Evolutionary conservation across 2,797 vertebrate species (phyloP).

Genomic region (Neolamprologus multifasciatus): DNA sequence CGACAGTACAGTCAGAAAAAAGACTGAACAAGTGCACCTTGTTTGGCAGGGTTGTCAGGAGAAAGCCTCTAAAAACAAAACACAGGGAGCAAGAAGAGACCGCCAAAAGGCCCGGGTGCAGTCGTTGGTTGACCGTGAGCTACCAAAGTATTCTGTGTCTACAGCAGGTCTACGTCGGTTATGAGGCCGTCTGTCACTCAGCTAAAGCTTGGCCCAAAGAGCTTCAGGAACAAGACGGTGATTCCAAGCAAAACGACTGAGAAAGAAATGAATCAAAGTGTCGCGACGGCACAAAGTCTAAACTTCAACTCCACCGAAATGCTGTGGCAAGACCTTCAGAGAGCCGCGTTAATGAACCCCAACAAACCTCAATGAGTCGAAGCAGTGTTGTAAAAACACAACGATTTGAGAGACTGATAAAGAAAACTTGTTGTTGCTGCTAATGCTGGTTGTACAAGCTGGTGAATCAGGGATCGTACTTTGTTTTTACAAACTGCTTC

Average conservation of each 20-base stretch:
- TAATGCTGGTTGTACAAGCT: neutral
- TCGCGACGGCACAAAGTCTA: neutral
- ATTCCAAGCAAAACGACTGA: neutral
- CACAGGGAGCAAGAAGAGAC: neutral
- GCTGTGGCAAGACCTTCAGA: neutral
- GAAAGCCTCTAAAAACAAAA: neutral
- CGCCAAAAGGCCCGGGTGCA: neutral
- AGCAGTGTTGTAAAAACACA: neutral
- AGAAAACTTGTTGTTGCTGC: rapidly evolving
- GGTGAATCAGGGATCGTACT: rapidly evolving
- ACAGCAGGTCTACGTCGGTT: neutral
- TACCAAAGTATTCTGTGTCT: neutral
- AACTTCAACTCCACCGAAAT: neutral
- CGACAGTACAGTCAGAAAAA: neutral
- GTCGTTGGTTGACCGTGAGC: neutral
- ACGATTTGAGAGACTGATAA: neutral
- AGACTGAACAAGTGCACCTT: neutral
- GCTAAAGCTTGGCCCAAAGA: neutral
- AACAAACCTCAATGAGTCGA: neutral
- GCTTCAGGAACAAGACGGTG: neutral
- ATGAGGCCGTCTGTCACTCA: neutral
- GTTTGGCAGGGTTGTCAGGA: neutral
- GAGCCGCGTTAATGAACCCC: neutral
- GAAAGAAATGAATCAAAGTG: neutral
- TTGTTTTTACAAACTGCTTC: neutral